Evolutionary conservation across 2,888 invertebrate genomes (phyloP), one percentile per base, ranked within the genome.

Genomic region (Apoda limacodes): DNA sequence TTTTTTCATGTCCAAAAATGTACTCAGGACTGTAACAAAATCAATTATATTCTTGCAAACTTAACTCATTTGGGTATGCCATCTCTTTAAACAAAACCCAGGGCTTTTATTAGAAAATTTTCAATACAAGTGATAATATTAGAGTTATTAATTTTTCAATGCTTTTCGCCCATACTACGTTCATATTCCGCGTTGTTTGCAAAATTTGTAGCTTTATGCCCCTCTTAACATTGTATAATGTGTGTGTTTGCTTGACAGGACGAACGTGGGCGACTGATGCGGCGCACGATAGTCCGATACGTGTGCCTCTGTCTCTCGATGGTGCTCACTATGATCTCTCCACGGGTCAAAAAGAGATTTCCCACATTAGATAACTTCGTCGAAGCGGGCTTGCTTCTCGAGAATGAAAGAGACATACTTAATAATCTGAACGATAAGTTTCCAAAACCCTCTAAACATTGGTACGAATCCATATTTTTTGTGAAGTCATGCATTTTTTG

Each of bases 281-380:
- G 92, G 31, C 84, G 92, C 22, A 92, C 92, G 7, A 89, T 92
- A 37, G 87, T 92, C 81, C 84, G 93, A 31, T 93, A 92, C 55
- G 89, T 88, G 22, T 94, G 94, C 57, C 84, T 93, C 15, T 91
- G 92, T 47, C 83, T 93, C n/a, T 92, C 93, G 0, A 88, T 94
- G 87, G 92, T 92, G 37, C 85, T 94, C 46, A 87, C 90, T 21
- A 92, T 90, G 84, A 90, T 95, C 40, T 91, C 93, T 29, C 93
- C 94, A 0, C 82, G 90, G 25, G 95, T 95, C 13, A 94, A 94
- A 62, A 94, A 93, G 60, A 84, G 94, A 9, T 95, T 95, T 61
- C 94, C 94, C 0, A 89, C 90, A 1, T 70, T 93, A 34, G 86
- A 88, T 41, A 92, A 94, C 63, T 86, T 93, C 35, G 89, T 93